phyloP scores from a whole-genome alignment of 1,140 invertebrate species.

The Choristoneura fumiferana region DNA sequence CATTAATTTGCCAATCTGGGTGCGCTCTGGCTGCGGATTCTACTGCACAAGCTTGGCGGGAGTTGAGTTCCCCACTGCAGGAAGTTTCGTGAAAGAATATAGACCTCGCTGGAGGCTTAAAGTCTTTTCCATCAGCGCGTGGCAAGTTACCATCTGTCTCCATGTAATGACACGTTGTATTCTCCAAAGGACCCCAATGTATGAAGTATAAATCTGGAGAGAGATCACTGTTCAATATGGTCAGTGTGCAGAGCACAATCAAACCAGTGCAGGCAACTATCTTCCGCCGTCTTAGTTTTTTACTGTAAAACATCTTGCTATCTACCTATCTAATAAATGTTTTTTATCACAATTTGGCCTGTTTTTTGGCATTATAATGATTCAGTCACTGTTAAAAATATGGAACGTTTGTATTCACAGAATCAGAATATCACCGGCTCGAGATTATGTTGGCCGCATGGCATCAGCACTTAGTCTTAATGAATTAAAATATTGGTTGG shows the following conservation, averaged over 20 bases:
- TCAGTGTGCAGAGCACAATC: neutral
- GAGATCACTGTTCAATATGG: neutral
- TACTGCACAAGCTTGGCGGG: constrained; percentile 80
- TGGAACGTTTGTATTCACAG: too few species aligned
- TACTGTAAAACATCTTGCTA: neutral
- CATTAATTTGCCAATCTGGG: constrained; percentile 72
- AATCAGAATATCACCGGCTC: too few species aligned
- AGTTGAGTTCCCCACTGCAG: constrained; percentile 59
- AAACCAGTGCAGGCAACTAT: neutral
- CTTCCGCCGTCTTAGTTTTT: neutral
- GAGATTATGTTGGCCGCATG: too few species aligned
- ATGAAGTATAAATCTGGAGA: constrained; percentile 10
- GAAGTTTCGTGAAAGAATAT: constrained; percentile 83
- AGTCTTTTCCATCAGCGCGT: constrained; percentile 22
- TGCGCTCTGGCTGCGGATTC: constrained; percentile 81
- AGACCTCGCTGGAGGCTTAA: constrained; percentile 30
- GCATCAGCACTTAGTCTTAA: too few species aligned
- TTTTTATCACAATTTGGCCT: neutral
- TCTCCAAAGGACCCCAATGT: constrained; percentile 6
- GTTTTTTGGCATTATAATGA: neutral
- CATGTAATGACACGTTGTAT: constrained; percentile 39
- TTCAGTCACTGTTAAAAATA: too few species aligned
- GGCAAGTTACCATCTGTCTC: constrained; percentile 29
- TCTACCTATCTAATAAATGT: neutral
- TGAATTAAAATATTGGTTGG: too few species aligned